Base-by-base conservation (phyloP, 1,140 invertebrate genomes). In the Whitmania pigra region DNA sequence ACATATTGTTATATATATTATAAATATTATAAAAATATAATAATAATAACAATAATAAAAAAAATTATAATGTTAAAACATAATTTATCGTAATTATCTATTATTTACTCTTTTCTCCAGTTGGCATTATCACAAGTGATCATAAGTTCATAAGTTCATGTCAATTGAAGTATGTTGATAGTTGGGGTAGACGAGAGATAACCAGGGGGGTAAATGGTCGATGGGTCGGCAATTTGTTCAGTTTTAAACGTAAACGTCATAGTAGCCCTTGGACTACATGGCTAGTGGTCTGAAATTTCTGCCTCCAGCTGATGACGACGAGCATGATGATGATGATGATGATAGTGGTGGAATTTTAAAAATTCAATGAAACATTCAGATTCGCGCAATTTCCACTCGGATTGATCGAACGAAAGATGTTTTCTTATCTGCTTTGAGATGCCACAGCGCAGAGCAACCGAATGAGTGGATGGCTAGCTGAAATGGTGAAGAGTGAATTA, bases 1-100 rank as follows among this genome's bases (percentile, higher is more conserved):
- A 63, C 22, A n/a, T 63, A 63, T 63, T 25, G 11, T 63, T 63
- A 63, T 63, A 63, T 63, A n/a, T 63, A 63, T 31, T 25, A 22
- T 57, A 9, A 17, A 18, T 63, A 63, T 63, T 31, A 63, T 63
- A 15, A n/a, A n/a, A n/a, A n/a, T n/a, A n/a, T 22, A 27, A 7
- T 22, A 60, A 7, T 22, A 60, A 17, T 60, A 6, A 60, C 17
- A 15, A 63, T 63, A 15, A 63, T 63, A n/a, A 11, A 63, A 9
- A 17, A 18, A 11, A 63, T 63, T 31, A 63, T 63, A 15, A n/a
- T 2, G 11, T 4, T 0, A 15, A 13, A 63, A 13, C 20, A 63
- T 7, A 18, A 63, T 2, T 63, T 15, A 15, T 17, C 7, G 9
- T 63, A 63, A 18, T 63, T 18, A 15, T 63, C n/a, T n/a, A n/a